A percentile compares a stretch with the other conserved stretches of the same genome.
These are phyloP conservation scores for Fulica atra DNA, from an alignment of 2,113 vertebrate species.

Conservation along the genomic window DNA sequence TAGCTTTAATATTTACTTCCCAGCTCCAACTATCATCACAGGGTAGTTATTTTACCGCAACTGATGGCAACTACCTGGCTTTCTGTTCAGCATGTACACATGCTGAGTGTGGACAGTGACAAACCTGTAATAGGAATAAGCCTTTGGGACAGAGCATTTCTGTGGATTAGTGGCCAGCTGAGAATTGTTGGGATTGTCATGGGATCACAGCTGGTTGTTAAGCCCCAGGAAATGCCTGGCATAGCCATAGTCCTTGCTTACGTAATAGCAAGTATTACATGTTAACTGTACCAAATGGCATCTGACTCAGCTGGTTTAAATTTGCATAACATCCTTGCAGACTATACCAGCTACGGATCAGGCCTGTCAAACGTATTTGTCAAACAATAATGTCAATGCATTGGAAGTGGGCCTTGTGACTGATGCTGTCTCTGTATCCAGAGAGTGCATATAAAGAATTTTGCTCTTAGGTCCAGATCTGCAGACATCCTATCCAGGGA, in stretches of 20 bases:
- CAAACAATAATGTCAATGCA: neutral
- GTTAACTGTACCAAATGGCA: neutral
- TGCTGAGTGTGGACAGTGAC: neutral
- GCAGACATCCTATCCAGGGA: neutral
- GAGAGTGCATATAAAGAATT: neutral
- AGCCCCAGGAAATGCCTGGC: constrained; percentile 54
- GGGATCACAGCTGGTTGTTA: constrained; percentile 50
- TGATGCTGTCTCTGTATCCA: neutral
- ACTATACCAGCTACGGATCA: neutral
- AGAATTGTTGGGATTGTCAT: constrained; percentile 30
- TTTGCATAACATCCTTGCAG: neutral
- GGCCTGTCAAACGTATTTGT: neutral
- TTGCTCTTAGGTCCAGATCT: neutral
- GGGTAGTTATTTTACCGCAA: neutral
- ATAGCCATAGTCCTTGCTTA: constrained; percentile 16
- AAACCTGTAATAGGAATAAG: neutral
- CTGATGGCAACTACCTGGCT: neutral
- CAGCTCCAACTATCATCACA: neutral
- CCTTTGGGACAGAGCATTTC: constrained; percentile 17
- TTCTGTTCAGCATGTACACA: neutral
- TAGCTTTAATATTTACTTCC: neutral
- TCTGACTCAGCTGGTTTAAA: constrained; percentile 28
- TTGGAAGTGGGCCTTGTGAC: neutral
- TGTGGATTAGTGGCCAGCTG: constrained; percentile 32
- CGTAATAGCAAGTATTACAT: neutral